A percentile compares a stretch with the other conserved stretches of the same genome.
Conservation (phyloP, 2,797 vertebrate species). For the Acanthurus leucopareius region DNA sequence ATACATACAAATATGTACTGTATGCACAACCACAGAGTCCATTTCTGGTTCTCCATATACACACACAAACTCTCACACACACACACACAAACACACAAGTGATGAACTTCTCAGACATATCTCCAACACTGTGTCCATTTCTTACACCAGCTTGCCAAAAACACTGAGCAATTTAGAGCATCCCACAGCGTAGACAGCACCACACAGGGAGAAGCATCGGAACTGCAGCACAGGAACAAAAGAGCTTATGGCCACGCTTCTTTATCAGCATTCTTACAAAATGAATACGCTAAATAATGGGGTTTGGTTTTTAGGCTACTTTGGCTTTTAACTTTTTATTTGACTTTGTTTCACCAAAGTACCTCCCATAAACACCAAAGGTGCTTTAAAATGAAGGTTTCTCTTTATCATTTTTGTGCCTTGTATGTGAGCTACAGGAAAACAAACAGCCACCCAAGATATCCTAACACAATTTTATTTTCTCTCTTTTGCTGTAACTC, state of each 20-base stretch:
- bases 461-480: conserved; percentile 38
- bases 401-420: conserved; percentile 89
- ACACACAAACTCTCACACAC: not conserved
- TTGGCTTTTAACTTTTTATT: conserved; percentile 76
- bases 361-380: conserved; percentile 90
- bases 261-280: conserved; percentile 53
- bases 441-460: conserved; percentile 69
- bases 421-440: conserved; percentile 88
- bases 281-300: conserved; percentile 69
- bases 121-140: conserved; percentile 97
- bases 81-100: conserved; percentile 33
- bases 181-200: conserved; percentile 58
- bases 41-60: conserved; percentile 74
- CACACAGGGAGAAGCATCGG: conserved; percentile 66
- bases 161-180: conserved; percentile 78
- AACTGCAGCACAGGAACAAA: conserved; percentile 61
- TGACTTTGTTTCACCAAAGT: conserved; percentile 86
- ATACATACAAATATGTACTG: conserved; percentile 51
- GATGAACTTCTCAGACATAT: conserved; percentile 89
- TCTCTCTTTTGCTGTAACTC: conserved; percentile 11
- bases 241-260: conserved; percentile 62
- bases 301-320: conserved; percentile 74
- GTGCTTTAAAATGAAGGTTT: conserved; percentile 90
- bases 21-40: conserved; percentile 57
- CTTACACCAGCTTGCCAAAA: conserved; percentile 89